Conservation (phyloP, 2,113 vertebrate genomes). For the Caretta caretta region DNA sequence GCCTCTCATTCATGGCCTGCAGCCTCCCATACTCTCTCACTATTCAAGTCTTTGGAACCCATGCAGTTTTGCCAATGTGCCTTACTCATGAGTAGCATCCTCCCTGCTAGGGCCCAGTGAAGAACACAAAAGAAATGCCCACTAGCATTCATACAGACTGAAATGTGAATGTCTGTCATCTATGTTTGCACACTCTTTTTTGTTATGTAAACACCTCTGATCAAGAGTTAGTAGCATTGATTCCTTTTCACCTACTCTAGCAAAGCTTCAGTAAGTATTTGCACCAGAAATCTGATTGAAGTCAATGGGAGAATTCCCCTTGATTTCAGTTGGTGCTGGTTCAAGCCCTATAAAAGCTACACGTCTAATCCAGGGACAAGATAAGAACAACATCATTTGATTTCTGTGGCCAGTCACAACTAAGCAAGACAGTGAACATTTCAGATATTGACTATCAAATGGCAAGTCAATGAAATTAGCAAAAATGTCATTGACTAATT, state of each 20-base stretch:
- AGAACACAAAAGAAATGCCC: not conserved
- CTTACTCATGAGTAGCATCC: not conserved
- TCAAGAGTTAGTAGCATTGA: not conserved
- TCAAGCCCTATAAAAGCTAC: not conserved
- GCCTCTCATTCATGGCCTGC: not conserved
- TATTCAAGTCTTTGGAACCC: not conserved
- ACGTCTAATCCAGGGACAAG: fast-evolving
- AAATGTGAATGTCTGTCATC: not conserved
- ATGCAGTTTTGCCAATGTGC: not conserved
- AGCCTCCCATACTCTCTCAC: not conserved
- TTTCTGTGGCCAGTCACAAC: not conserved
- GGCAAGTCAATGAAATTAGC: not conserved
- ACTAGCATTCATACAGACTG: not conserved
- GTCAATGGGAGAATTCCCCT: not conserved
- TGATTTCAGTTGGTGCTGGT: not conserved
- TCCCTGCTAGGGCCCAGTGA: not conserved
- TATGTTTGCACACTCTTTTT: not conserved
- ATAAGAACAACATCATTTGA: fast-evolving
- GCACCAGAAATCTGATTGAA: not conserved
- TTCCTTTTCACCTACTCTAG: not conserved
- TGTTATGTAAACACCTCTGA: not conserved
- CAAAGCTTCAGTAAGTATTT: not conserved
- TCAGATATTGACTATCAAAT: not conserved
- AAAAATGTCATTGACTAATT: slow-evolving; percentile 18
- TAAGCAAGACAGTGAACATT: fast-evolving